Percentiles rank a stretch among this genome's conserved stretches.
Evolutionary conservation across 2,888 invertebrate species (phyloP).

Genomic region (Dryobotodes eremita): DNA sequence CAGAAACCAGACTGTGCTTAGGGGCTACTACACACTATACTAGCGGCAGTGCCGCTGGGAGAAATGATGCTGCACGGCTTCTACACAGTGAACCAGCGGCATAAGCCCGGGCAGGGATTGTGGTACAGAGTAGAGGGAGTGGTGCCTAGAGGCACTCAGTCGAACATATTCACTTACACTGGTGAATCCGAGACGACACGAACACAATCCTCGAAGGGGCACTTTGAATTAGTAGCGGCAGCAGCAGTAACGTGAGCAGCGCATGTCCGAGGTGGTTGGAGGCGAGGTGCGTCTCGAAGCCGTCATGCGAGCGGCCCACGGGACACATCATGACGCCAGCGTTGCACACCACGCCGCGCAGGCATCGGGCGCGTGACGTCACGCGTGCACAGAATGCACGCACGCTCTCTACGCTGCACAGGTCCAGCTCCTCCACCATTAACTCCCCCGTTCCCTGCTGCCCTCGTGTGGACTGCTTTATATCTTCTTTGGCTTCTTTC

Average conservation of each 20-base stretch:
- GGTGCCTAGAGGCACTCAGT: background rate
- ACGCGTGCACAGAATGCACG: slow-evolving; percentile 86
- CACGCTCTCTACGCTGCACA: slow-evolving; percentile 90
- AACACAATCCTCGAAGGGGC: slow-evolving; percentile 91
- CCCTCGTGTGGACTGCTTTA: slow-evolving; percentile 72
- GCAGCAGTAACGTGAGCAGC: slow-evolving; percentile 90
- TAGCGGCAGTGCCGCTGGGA: background rate
- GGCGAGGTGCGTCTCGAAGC: slow-evolving; percentile 92
- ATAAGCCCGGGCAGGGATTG: background rate
- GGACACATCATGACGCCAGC: slow-evolving; percentile 91
- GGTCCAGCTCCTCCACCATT: slow-evolving; percentile 88
- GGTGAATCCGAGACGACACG: slow-evolving; percentile 87
- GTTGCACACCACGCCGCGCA: slow-evolving; percentile 57
- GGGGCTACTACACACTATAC: background rate
- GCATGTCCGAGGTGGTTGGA: slow-evolving; percentile 93
- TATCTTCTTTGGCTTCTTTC: slow-evolving; percentile 87
- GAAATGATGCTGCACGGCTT: background rate
- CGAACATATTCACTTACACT: slow-evolving; percentile 28
- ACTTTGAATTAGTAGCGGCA: slow-evolving; percentile 90
- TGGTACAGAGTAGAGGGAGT: background rate
- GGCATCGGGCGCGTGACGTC: slow-evolving; percentile 79
- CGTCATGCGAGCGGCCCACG: slow-evolving; percentile 91
- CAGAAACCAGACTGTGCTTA: background rate
- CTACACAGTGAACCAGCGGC: background rate
- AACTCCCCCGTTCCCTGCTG: slow-evolving; percentile 70